A percentile compares a stretch with the other conserved stretches of the same genome.
These are phyloP conservation scores for Tragelaphus oryx DNA, from an alignment of 2,797 vertebrate genomes.

Conservation along the genomic window DNA sequence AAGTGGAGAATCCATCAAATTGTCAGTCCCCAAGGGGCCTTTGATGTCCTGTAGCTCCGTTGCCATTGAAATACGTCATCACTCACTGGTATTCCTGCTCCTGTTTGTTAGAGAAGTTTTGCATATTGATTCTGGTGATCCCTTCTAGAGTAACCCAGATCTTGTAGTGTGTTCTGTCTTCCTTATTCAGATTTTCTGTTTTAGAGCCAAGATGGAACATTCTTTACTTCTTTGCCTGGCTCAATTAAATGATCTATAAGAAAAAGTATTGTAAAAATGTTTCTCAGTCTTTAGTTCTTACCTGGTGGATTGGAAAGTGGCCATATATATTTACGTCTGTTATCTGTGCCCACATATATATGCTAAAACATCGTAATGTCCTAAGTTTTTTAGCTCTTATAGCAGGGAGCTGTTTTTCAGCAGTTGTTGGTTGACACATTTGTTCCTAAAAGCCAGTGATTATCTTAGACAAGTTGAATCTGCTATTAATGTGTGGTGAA, in stretches of 20 bases:
- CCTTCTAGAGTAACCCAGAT: not conserved
- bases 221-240: not conserved
- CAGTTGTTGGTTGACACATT: not conserved
- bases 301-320: not conserved
- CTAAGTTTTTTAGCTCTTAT: not conserved
- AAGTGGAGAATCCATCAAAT: not conserved
- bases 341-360: not conserved
- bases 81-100: not conserved
- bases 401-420: not conserved
- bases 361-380: not conserved
- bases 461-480: not conserved
- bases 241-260: not conserved
- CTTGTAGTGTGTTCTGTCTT: not conserved
- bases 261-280: not conserved
- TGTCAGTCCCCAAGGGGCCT: not conserved
- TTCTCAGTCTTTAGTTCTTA: not conserved
- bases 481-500: not conserved
- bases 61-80: accelerated
- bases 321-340: not conserved
- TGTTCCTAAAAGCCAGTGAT: not conserved
- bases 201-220: not conserved
- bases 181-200: not conserved
- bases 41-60: not conserved
- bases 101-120: not conserved
- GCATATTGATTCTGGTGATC: not conserved